Evolutionary conservation across 1,140 invertebrate genomes (phyloP), one percentile per base, ranked within the genome.

Genomic region (Heliconius congener): DNA sequence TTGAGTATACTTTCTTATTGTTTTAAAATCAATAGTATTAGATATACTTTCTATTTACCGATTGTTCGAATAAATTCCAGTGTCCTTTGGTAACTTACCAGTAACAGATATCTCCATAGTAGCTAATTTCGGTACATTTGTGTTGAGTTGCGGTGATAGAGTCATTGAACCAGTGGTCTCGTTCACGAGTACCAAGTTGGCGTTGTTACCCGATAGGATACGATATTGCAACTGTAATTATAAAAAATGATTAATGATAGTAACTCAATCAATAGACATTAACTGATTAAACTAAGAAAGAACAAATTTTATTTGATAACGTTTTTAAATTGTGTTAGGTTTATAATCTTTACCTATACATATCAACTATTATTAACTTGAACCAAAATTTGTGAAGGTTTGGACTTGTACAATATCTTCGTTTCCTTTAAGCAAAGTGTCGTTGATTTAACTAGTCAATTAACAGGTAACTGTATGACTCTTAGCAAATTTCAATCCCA

Each of bases 21-120:
- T 57, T 23, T 19, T 9, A 11, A 23, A 11, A 57, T 8, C 1
- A n/a, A 55, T 8, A 19, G 6, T 18, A 55, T 19, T 18, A 19
- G 52, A 0, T 37, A 37, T 37, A 37, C 34, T 37, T 37, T 6
- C 34, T 37, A 37, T 37, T 6, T 37, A 55, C 52, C 19, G 5
- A n/a, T 55, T 55, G 11, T 23, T 57, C 23, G 23, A 23, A 57
- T 57, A 23, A 57, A 23, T 57, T 3, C 8, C 2, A 23, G n/a
- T 23, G 8, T 71, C 13, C 3, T 30, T 71, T 34, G 18, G 13
- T 13, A 37, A 90, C 95, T 91, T 91, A 97, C 97, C 97, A 78
- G 97, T 97, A 1, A 99, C 99, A 37, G 98, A 98, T 16, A 99
- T 97, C 94, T 99, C 98, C 97, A 99, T 98, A 0, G 97, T 97